Percentiles rank a stretch among this genome's conserved stretches.
These are phyloP conservation scores for Semotilus atromaculatus DNA, from an alignment of 2,797 vertebrate genomes.

Conservation along the genomic window DNA sequence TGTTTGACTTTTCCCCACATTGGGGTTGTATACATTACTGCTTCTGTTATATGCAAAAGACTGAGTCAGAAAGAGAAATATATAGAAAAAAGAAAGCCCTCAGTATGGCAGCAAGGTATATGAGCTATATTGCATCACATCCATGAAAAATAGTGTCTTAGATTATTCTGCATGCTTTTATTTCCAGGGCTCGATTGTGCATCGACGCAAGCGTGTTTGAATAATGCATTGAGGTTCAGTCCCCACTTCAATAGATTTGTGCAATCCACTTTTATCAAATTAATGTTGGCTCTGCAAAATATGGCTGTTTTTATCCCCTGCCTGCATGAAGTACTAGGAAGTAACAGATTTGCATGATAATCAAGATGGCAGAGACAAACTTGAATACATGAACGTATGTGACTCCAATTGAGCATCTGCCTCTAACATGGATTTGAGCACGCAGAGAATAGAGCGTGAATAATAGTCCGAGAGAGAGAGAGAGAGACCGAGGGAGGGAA, in stretches of 20 bases:
- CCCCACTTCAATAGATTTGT: conserved; percentile 53
- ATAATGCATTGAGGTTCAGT: conserved; percentile 50
- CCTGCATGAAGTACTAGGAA: conserved; percentile 49
- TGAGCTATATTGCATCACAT: not conserved
- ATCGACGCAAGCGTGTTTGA: conserved; percentile 32
- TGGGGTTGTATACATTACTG: not conserved
- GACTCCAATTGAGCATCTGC: conserved; percentile 44
- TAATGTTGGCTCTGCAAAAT: conserved; percentile 59
- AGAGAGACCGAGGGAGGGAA: not conserved
- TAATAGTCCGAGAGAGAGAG: not conserved
- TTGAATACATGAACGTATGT: conserved; percentile 54
- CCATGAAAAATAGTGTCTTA: conserved; percentile 31
- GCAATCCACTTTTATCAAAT: conserved; percentile 58
- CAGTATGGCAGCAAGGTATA: not conserved
- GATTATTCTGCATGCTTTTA: conserved; percentile 29
- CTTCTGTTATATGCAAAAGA: not conserved
- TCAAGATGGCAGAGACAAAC: conserved; percentile 56
- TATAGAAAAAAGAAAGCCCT: not conserved
- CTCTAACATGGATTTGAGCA: conserved; percentile 23
- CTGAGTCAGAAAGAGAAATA: not conserved
- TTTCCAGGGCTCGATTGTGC: conserved; percentile 19
- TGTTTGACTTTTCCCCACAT: not conserved
- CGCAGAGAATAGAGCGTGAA: conserved; percentile 18
- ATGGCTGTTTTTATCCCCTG: conserved; percentile 55
- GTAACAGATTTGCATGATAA: conserved; percentile 60